These are phyloP conservation scores for Acrobeloides nanus DNA, from an alignment of 2,888 invertebrate genomes.

Conservation along the genomic window DNA sequence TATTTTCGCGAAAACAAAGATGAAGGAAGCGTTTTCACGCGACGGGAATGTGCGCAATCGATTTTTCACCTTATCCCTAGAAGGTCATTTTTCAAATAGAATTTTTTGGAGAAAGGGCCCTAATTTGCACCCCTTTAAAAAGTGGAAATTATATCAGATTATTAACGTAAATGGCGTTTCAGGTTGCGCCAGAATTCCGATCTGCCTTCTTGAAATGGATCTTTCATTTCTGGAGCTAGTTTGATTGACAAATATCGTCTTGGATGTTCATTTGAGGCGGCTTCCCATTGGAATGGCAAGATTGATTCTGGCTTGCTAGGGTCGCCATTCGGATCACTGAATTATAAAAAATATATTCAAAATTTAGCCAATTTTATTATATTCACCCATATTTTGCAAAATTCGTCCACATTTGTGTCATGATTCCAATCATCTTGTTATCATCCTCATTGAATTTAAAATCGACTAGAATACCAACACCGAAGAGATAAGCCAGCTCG, in stretches of 20 bases:
- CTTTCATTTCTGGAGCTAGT: constrained; percentile 33
- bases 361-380: background rate
- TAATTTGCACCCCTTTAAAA: no score
- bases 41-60: no score
- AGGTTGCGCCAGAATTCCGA: constrained; percentile 30
- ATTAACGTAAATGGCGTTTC: background rate
- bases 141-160: no score
- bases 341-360: background rate
- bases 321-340: constrained; percentile 39
- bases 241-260: constrained; percentile 24
- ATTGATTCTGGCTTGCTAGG: constrained; percentile 32
- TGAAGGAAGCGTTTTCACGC: no score
- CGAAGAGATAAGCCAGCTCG: constrained; percentile 37
- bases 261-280: constrained; percentile 21
- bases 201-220: constrained; percentile 27
- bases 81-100: no score
- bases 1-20: no score
- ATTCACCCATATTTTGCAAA: constrained; percentile 41
- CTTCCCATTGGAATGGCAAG: constrained; percentile 37
- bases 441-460: constrained; percentile 36
- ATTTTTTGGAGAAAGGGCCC: no score
- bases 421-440: constrained; percentile 30
- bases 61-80: no score
- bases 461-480: constrained; percentile 31
- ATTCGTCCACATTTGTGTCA: constrained; percentile 40